A percentile compares a stretch with the other conserved stretches of the same genome.
Evolutionary conservation across 2,888 invertebrate species (phyloP).

Genomic region (Pyralis farinalis): DNA sequence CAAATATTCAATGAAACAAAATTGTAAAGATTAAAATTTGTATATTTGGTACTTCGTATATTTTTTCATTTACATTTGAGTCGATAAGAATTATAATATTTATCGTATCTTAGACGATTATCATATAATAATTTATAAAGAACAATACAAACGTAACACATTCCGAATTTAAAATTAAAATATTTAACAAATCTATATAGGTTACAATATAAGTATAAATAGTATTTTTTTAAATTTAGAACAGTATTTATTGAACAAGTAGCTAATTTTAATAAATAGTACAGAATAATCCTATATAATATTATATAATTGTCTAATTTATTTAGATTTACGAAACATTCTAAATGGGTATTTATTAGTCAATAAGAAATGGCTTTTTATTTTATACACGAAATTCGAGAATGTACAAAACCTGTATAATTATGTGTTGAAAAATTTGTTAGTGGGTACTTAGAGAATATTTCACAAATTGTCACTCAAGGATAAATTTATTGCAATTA

Average conservation of each 20-base stretch:
- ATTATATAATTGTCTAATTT: slow-evolving; percentile 30
- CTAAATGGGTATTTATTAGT: slow-evolving; percentile 39
- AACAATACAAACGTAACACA: slow-evolving; percentile 66
- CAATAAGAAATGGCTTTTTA: slow-evolving; percentile 38
- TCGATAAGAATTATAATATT: slow-evolving; percentile 70
- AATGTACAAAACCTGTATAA: slow-evolving; percentile 50
- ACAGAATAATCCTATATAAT: slow-evolving; percentile 56
- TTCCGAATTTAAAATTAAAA: slow-evolving; percentile 55
- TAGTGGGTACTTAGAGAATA: slow-evolving; percentile 18
- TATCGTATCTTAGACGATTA: slow-evolving; percentile 65
- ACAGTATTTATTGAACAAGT: slow-evolving; percentile 75
- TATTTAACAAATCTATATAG: slow-evolving; percentile 69
- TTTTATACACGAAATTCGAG: slow-evolving; percentile 21
- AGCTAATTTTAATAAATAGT: slow-evolving; percentile 51
- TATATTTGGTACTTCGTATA: slow-evolving; percentile 81
- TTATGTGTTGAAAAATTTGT: slow-evolving; percentile 23
- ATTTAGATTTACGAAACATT: slow-evolving; percentile 41
- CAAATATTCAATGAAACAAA: slow-evolving; percentile 34
- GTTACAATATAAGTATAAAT: slow-evolving; percentile 53
- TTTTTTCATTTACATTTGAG: slow-evolving; percentile 76
- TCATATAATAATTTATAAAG: slow-evolving; percentile 50
- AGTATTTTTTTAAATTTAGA: slow-evolving; percentile 57
- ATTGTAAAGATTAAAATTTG: slow-evolving; percentile 75
- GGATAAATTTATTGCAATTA: slow-evolving; percentile 39
- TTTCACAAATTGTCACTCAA: slow-evolving; percentile 12